Evolutionary conservation across 1,140 invertebrate species (phyloP), one percentile per base, ranked within the genome.

Genomic region (Macrocentrus cingulum): DNA sequence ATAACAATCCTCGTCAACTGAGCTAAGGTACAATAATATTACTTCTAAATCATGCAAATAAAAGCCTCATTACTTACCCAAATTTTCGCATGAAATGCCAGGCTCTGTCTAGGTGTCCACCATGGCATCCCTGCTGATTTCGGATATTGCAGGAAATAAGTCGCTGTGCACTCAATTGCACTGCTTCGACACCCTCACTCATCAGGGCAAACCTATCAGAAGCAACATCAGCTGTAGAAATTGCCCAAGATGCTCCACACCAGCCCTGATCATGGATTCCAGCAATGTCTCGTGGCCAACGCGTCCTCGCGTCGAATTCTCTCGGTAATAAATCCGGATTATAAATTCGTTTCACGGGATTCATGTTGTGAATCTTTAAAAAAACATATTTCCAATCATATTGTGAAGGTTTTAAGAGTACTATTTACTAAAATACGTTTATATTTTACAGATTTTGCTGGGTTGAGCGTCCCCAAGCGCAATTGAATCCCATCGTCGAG

Each of bases 221-320:
- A 52, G 88, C 88, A n/a, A 93, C 85, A 1, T 85, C 86, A 8
- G 88, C 87, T 0, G 94, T 92, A 0, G 91, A 91, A 32, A 97
- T 84, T 0, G 94, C 94, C 95, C 95, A 98, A 1, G 94, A 96
- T 0, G 92, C 85, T 0, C 87, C 94, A 69, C 95, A 93, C 88
- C 94, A 94, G 29, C 89, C 89, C 78, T 98, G 95, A 78, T 98
- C 94, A 8, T 84, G 78, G 7, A 97, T 81, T 0, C 79, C 81
- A 0, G 87, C 84, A 25, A 97, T 88, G 22, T 83, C 81, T 0
- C 81, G 79, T 0, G 84, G 84, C 94, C 94, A 97, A 39, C 83
- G 81, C 0, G 77, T 68, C 1, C 90, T 80, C 0, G 91, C 79
- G 72, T 97, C 91, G 71, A 97, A 97, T 34, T 81, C 62, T 1